phyloP scores from a whole-genome alignment of 1,140 invertebrate genomes.

The Micrasema minimum region DNA sequence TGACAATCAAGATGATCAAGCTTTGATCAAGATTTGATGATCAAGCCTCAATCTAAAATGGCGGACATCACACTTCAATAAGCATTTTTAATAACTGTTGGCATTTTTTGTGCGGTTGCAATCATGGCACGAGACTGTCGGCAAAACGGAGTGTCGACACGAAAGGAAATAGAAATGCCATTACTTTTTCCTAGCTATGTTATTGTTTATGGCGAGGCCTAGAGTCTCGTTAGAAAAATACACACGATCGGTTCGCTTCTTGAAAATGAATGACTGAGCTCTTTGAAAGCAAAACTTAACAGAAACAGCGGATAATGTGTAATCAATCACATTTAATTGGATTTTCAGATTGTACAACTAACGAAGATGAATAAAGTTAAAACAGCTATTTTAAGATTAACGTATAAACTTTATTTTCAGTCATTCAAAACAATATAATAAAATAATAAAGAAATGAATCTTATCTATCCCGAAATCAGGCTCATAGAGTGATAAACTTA shows the following conservation, averaged over 20 bases:
- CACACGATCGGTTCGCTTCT: too few relatives aligned
- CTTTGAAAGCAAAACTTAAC: background rate
- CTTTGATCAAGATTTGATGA: too few relatives aligned
- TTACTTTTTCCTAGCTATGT: conserved; percentile 5
- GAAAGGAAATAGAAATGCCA: conserved; percentile 21
- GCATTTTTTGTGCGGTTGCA: background rate
- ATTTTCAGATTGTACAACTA: too few relatives aligned
- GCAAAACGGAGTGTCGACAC: conserved; percentile 10
- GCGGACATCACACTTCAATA: conserved; percentile 2
- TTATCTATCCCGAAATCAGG: too few relatives aligned
- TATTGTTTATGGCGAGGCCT: conserved; percentile 15
- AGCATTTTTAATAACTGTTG: conserved; percentile 11
- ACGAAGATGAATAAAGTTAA: too few relatives aligned
- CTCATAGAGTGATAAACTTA: too few relatives aligned
- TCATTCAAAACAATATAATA: too few relatives aligned
- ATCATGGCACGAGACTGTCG: conserved; percentile 3
- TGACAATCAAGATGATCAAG: too few relatives aligned
- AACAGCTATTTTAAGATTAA: too few relatives aligned
- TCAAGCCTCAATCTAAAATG: conserved; percentile 8
- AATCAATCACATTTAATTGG: background rate
- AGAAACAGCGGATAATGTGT: background rate
- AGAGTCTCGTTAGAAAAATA: conserved; percentile 15
- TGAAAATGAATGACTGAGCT: too few relatives aligned
- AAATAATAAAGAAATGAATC: too few relatives aligned
- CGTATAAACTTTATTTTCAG: too few relatives aligned